These are phyloP conservation scores for Coenobita brevimanus DNA, from an alignment of 1,140 invertebrate genomes.

Conservation along the genomic window DNA sequence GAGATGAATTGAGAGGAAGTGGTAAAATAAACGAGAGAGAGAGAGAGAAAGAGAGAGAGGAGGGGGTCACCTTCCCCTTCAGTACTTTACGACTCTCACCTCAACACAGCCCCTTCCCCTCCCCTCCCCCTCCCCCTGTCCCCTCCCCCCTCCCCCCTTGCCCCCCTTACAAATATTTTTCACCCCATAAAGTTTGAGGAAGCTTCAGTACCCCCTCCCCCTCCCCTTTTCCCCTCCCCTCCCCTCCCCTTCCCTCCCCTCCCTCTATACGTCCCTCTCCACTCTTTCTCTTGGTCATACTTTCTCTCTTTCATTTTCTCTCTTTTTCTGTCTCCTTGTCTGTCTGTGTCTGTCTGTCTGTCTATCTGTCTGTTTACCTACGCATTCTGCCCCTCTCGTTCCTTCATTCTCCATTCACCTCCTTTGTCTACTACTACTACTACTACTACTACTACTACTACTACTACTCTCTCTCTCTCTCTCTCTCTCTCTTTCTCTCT, in stretches of 20 bases:
- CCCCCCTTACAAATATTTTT: neutral
- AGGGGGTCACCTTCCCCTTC: neutral
- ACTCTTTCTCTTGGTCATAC: neutral
- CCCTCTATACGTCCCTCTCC: neutral
- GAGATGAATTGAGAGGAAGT: neutral
- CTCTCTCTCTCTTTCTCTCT: conserved; percentile 25
- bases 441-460: neutral
- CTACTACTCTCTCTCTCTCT: conserved; percentile 35
- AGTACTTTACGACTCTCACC: neutral
- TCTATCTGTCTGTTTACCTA: neutral
- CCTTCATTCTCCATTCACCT: neutral
- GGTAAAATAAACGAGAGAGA: neutral
- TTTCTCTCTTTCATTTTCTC: neutral
- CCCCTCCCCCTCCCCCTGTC: neutral
- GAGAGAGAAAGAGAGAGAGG: neutral
- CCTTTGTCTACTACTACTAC: neutral
- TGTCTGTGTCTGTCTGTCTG: neutral
- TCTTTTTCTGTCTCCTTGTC: neutral
- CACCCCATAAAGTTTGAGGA: too few relatives aligned
- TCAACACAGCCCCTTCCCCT: neutral
- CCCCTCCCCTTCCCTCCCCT: neutral
- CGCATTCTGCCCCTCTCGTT: neutral
- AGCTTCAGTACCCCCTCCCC: too few relatives aligned
- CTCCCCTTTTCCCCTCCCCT: neutral
- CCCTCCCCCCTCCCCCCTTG: neutral